Conservation (phyloP, 2,113 vertebrate genomes). For the Melozone crissalis region DNA sequence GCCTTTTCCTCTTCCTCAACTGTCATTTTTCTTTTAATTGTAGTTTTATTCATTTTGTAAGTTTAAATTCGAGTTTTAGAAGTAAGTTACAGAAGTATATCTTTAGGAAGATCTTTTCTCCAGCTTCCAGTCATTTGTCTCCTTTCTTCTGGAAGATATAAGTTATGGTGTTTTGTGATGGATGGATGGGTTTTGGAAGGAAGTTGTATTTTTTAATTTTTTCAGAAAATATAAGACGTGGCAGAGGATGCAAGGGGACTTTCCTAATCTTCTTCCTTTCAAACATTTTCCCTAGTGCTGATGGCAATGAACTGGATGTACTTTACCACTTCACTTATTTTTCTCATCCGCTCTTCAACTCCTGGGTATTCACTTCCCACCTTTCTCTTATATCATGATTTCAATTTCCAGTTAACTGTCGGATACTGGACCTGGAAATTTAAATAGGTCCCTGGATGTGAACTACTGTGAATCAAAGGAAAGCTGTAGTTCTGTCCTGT, state of each 20-base stretch:
- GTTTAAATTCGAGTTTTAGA: background rate
- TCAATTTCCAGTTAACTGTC: slow-evolving; percentile 25
- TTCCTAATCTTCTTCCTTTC: background rate
- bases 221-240: background rate
- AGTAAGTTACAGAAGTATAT: background rate
- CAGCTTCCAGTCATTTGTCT: background rate
- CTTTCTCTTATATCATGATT: background rate
- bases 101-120: background rate
- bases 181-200: background rate
- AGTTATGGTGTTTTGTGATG: background rate
- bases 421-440: background rate
- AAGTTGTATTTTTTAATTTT: background rate
- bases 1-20: background rate
- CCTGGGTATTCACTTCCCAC: background rate
- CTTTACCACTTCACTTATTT: background rate
- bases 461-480: background rate
- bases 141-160: background rate
- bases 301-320: background rate
- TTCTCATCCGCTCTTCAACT: background rate
- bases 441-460: background rate
- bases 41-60: background rate
- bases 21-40: background rate
- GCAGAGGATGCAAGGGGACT: background rate
- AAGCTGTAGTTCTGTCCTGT: background rate
- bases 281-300: background rate